Evolutionary conservation across 2,113 vertebrate genomes (phyloP).

Genomic region (Saguinus imperator): DNA sequence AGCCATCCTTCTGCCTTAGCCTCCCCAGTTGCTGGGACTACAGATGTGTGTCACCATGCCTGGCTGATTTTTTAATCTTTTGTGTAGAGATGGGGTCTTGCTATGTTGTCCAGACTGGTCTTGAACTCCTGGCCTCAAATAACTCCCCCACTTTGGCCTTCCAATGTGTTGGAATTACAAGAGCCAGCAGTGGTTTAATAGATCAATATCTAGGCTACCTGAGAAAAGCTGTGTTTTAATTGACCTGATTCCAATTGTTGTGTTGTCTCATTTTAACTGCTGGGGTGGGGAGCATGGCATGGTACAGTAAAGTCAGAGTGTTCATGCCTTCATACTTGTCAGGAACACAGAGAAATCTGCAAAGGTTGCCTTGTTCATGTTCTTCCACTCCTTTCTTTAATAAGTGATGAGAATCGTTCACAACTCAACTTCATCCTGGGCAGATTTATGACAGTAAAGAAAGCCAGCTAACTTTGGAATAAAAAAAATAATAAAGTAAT

Average conservation of each 20-base stretch:
- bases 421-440: background rate
- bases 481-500: slow-evolving; percentile 4
- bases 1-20: no score
- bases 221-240: background rate
- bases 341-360: slow-evolving; percentile 11
- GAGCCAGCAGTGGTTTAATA: background rate
- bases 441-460: background rate
- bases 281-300: background rate
- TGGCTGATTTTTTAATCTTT: no score
- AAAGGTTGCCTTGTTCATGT: background rate
- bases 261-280: background rate
- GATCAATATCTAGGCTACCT: slow-evolving; percentile 11
- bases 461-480: slow-evolving; percentile 1
- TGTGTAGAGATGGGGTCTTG: no score
- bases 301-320: background rate
- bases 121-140: no score
- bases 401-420: slow-evolving; percentile 34
- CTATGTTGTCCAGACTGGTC: no score
- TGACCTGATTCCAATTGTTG: background rate
- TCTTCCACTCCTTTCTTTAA: slow-evolving; percentile 7
- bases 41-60: no score
- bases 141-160: no score
- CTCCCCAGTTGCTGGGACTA: no score
- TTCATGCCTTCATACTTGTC: slow-evolving; percentile 4
- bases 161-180: no score